Evolutionary conservation across 2,797 vertebrate species (phyloP), one percentile per base, ranked within the genome.

Genomic region (Heliangelus exortis): DNA sequence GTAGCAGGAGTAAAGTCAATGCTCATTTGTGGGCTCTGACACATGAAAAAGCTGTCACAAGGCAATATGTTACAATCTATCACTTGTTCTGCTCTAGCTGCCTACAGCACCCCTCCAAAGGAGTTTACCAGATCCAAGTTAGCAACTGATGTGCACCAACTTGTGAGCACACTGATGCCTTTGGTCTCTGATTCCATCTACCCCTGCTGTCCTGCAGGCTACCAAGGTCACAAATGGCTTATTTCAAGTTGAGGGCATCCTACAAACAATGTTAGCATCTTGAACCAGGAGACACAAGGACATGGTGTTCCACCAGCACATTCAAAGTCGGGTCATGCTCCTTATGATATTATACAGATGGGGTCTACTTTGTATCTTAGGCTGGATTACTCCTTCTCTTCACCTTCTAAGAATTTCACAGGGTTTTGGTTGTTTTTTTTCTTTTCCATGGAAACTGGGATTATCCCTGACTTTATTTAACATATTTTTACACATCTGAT

Each of bases 401-500:
- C 72, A 55, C 48, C 33, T 43, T 72, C 78, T 69, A 51, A 87
- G 73, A 72, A 55, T 9, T 59, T 76, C 36, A 59, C 57, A 15
- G 25, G 4, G 7, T 26, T 82, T 75, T 34, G 66, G 26, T 26
- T 80, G 19, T 8, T 57, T 65, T 4, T 58, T 59, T 93, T n/a
- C n/a, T 93, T 68, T 86, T 31, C 39, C 47, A 78, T 7, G 22
- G 61, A 89, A 95, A 87, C 33, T 41, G 22, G 55, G 51, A 80
- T 50, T 90, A 75, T 43, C 51, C 34, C 87, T 79, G n/a, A 15
- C 41, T 82, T 39, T 75, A 21, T 88, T 95, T 94, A 77, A 9
- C 47, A 25, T 34, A 69, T 25, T 68, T 95, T 68, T 76, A 86
- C 57, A 85, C 89, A 89, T 79, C 58, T 93, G 84, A 89, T 58